These are phyloP conservation scores for Silurus lanzhouensis DNA, from an alignment of 2,797 vertebrate species.

Conservation along the genomic window DNA sequence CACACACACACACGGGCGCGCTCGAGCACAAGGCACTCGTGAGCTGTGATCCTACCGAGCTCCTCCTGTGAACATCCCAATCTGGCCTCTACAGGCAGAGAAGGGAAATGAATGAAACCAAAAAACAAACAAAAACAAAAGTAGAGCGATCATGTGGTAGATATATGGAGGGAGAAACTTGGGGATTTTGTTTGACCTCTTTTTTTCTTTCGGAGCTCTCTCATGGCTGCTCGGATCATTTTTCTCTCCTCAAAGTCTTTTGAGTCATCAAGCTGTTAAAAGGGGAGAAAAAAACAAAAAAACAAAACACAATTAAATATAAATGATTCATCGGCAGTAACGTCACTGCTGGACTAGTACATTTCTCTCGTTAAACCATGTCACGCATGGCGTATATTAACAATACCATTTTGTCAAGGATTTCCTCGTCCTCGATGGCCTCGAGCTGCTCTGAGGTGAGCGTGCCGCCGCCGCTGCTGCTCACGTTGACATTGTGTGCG, in stretches of 20 bases:
- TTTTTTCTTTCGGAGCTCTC: conserved; percentile 93
- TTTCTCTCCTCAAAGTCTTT: conserved; percentile 93
- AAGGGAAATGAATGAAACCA: neutral
- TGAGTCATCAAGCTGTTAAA: conserved; percentile 84
- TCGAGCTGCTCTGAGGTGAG: conserved; percentile 81
- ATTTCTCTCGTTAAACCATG: neutral
- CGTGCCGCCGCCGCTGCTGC: conserved; percentile 61
- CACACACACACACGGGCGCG: neutral
- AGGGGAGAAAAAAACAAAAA: neutral
- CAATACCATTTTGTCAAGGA: conserved; percentile 94
- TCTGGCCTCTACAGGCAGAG: conserved; percentile 72
- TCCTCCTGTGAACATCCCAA: conserved; percentile 77
- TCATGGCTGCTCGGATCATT: conserved; percentile 91
- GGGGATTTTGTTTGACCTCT: conserved; percentile 76
- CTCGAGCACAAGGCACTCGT: conserved; percentile 1
- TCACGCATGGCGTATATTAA: no score
- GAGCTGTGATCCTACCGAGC: conserved; percentile 69
- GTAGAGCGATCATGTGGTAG: neutral
- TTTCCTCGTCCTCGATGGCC: conserved; percentile 88
- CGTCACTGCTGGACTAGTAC: neutral
- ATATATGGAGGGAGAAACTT: neutral
- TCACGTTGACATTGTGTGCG: conserved; percentile 47
- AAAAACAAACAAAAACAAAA: neutral
- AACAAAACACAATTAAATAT: no score
- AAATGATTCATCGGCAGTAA: neutral